phyloP scores from a whole-genome alignment of 2,888 invertebrate species.

The Mythimna pallens region DNA sequence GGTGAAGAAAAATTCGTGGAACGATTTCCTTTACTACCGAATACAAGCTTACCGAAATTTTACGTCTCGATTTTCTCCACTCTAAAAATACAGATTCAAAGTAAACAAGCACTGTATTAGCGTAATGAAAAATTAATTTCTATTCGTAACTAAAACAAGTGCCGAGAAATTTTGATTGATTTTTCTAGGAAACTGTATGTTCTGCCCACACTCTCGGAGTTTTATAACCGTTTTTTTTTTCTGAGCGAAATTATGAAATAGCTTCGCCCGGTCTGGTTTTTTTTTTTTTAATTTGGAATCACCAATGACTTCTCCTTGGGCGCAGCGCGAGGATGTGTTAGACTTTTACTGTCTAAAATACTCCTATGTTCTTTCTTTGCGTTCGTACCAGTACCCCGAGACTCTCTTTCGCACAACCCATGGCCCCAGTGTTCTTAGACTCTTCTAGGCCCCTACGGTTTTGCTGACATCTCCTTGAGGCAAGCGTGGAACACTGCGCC shows the following conservation, averaged over 20 bases:
- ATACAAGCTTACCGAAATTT: slow-evolving; percentile 22
- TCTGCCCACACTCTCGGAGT: background rate
- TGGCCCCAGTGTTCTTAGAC: too few relatives aligned
- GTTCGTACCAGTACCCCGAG: too few relatives aligned
- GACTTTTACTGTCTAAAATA: too few relatives aligned
- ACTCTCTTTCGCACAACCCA: too few relatives aligned
- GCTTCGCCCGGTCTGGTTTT: background rate
- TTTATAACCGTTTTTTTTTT: background rate
- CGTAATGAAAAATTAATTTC: slow-evolving; percentile 36
- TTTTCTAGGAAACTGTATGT: background rate
- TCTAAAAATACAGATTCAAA: background rate
- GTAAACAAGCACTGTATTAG: background rate
- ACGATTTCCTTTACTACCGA: slow-evolving; percentile 38
- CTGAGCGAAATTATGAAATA: too few relatives aligned
- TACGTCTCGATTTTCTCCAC: slow-evolving; percentile 11
- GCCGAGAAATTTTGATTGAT: background rate
- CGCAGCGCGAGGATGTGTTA: too few relatives aligned
- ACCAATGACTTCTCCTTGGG: too few relatives aligned
- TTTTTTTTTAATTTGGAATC: too few relatives aligned
- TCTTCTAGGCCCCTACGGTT: too few relatives aligned
- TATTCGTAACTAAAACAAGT: slow-evolving; percentile 1
- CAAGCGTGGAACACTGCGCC: too few relatives aligned
- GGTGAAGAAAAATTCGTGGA: slow-evolving; percentile 27
- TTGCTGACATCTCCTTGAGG: too few relatives aligned
- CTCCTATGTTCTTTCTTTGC: too few relatives aligned